phyloP scores from a whole-genome alignment of 2,888 invertebrate species.

The Tipula unca region DNA sequence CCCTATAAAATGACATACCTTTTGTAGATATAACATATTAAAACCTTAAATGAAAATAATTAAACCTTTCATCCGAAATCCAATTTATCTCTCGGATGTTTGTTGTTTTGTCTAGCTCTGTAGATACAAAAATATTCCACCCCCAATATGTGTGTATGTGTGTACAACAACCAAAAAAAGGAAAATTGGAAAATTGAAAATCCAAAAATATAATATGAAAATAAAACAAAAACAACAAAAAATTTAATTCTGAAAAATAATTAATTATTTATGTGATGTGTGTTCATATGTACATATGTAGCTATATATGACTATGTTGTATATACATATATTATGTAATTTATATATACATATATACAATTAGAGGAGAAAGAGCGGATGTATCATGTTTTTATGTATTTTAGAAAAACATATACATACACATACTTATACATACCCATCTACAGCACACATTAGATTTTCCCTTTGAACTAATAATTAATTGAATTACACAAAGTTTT shows the following conservation, averaged over 20 bases:
- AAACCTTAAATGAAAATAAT: slow-evolving; percentile 8
- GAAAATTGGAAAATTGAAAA: slow-evolving; percentile 8
- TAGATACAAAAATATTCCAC: not conserved
- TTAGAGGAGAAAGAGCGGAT: not conserved
- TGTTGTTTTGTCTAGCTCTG: not conserved
- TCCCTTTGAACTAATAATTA: slow-evolving; percentile 14
- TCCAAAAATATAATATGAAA: not conserved
- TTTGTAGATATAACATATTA: not conserved
- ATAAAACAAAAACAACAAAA: not conserved
- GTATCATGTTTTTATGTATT: not conserved
- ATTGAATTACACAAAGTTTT: not conserved
- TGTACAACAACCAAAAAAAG: not conserved
- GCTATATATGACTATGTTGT: not conserved
- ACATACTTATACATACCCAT: not conserved
- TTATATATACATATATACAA: not conserved
- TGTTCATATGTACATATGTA: not conserved
- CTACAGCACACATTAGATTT: slow-evolving; percentile 8
- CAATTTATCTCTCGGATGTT: not conserved
- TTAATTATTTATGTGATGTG: slow-evolving; percentile 8
- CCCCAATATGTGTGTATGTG: not conserved
- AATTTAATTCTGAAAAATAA: not conserved
- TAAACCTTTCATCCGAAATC: not conserved
- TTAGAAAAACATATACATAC: not conserved
- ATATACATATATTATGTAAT: not conserved
- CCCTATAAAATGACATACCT: not conserved